phyloP scores from a whole-genome alignment of 2,888 invertebrate genomes.

The Lycia hirtaria region DNA sequence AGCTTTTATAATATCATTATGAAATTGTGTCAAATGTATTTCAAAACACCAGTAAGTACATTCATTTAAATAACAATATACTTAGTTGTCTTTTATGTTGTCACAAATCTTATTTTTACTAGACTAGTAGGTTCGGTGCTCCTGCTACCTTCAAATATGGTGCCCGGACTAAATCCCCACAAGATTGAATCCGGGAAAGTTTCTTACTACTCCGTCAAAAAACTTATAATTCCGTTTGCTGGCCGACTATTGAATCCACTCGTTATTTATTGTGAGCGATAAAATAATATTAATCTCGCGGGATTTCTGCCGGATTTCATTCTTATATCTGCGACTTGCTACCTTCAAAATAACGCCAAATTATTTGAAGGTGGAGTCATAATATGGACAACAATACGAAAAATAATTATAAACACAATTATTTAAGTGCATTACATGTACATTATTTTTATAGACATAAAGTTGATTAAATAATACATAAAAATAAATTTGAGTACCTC shows the following conservation, averaged over 20 bases:
- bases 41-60: too few species aligned
- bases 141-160: constrained; percentile 46
- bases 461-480: too few species aligned
- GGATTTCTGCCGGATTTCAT: constrained; percentile 80
- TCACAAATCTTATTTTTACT: too few species aligned
- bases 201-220: constrained; percentile 79
- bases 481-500: too few species aligned
- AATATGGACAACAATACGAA: constrained; percentile 56
- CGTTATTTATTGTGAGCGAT: constrained; percentile 83
- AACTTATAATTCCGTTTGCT: constrained; percentile 77
- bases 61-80: too few species aligned
- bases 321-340: constrained; percentile 73
- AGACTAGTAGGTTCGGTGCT: too few species aligned
- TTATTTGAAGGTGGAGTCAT: constrained; percentile 52
- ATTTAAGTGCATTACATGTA: too few species aligned
- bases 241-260: constrained; percentile 79
- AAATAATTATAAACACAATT: too few species aligned
- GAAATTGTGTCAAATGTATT: too few species aligned
- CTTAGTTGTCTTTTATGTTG: too few species aligned
- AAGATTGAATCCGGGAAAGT: constrained; percentile 80
- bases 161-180: constrained; percentile 70
- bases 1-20: too few species aligned
- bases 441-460: too few species aligned
- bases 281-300: constrained; percentile 85
- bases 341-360: constrained; percentile 74